phyloP scores from a whole-genome alignment of 2,113 vertebrate genomes.

The Pituophis catenifer region DNA sequence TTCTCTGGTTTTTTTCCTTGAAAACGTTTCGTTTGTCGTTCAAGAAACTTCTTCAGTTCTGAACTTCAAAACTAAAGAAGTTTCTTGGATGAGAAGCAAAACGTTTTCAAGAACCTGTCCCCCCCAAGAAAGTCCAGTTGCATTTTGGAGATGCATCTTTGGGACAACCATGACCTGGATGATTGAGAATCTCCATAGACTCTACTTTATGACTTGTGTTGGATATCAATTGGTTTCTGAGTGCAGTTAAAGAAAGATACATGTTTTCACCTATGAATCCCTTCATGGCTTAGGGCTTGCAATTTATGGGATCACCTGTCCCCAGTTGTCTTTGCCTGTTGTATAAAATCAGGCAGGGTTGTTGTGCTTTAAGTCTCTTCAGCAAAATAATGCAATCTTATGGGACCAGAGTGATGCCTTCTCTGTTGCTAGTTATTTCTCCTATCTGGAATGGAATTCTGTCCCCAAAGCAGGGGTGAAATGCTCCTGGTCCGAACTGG shows the following conservation, averaged over 20 bases:
- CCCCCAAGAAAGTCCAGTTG: neutral
- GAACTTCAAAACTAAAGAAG: neutral
- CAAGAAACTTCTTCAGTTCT: neutral
- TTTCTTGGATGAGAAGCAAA: neutral
- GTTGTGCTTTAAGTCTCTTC: neutral
- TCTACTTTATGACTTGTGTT: neutral
- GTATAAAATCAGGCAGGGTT: neutral
- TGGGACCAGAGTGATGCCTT: neutral
- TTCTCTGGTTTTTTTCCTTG: neutral
- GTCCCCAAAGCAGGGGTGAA: too few species aligned
- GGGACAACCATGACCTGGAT: neutral
- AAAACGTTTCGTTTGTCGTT: neutral
- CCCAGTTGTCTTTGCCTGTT: neutral
- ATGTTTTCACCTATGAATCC: neutral
- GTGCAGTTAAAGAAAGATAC: neutral
- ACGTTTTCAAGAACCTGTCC: neutral
- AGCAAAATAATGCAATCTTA: neutral
- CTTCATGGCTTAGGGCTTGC: neutral
- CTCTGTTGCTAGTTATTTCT: neutral
- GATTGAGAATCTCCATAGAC: neutral
- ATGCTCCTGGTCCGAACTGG: too few species aligned
- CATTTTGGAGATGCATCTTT: neutral
- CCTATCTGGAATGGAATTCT: neutral
- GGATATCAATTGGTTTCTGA: neutral
- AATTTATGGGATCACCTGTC: neutral